phyloP scores from a whole-genome alignment of 35 echinoderm and acorn worm genomes.

The Apostichopus japonicus region DNA sequence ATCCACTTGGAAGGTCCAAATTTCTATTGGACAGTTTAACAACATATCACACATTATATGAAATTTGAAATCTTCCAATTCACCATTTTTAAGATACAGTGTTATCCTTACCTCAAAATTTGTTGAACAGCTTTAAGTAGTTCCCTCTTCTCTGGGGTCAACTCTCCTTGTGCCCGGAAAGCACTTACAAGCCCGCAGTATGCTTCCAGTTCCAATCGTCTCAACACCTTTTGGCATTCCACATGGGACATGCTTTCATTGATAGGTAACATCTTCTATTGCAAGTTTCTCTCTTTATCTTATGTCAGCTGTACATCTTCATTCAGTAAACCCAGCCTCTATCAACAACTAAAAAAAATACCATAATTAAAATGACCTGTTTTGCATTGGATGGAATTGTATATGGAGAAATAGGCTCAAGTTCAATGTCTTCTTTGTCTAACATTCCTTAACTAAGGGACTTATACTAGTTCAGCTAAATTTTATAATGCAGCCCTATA shows the following conservation, averaged over 20 bases:
- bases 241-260: constrained; percentile 72
- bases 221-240: constrained; percentile 75
- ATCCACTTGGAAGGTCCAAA: too few species aligned
- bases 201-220: constrained; percentile 88
- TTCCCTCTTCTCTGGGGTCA: constrained; percentile 81
- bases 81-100: too few species aligned
- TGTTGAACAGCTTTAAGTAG: constrained; percentile 60
- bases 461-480: too few species aligned
- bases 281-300: neutral
- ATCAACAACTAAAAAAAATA: neutral
- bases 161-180: constrained; percentile 83
- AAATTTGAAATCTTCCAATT: too few species aligned
- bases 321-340: neutral
- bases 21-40: too few species aligned
- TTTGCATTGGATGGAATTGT: too few species aligned
- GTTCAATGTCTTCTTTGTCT: too few species aligned
- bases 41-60: too few species aligned
- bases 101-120: constrained; percentile 68
- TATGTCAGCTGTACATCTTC: neutral
- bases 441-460: too few species aligned
- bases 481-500: too few species aligned
- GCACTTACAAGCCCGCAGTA: constrained; percentile 84
- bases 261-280: constrained; percentile 77
- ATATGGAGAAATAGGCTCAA: too few species aligned
- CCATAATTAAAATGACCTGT: neutral